Conservation (phyloP, 2,113 vertebrate genomes). For the Cnemophilus loriae region DNA sequence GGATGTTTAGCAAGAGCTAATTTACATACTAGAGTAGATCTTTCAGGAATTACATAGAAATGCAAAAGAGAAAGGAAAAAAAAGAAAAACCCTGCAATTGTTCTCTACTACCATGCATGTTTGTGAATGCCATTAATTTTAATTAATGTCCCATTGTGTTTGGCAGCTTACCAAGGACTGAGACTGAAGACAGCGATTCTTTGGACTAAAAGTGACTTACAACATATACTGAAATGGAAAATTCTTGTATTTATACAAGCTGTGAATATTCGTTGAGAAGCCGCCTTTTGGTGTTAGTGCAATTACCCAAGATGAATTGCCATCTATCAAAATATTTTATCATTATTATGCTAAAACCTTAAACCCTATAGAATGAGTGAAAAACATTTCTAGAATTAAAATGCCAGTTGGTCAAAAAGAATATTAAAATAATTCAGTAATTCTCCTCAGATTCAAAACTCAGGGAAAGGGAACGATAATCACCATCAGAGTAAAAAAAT, state of each 20-base stretch:
- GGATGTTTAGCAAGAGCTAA: conserved; percentile 62
- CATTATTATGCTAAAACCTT: conserved; percentile 32
- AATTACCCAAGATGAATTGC: conserved; percentile 59
- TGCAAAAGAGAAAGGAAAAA: background rate
- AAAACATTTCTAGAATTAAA: background rate
- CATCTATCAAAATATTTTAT: conserved; percentile 73
- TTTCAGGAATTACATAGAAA: conserved; percentile 66
- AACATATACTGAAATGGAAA: conserved; percentile 57
- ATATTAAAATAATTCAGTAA: background rate
- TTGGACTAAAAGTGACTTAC: conserved; percentile 57
- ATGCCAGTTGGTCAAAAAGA: background rate
- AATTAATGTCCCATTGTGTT: conserved; percentile 75
- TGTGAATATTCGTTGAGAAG: conserved; percentile 57
- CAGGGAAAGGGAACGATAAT: background rate
- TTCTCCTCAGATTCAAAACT: background rate
- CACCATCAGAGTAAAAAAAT: background rate
- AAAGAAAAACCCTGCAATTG: background rate
- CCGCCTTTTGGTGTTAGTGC: conserved; percentile 53
- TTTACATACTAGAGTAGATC: conserved; percentile 70
- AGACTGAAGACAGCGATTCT: conserved; percentile 62
- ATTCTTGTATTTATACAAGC: conserved; percentile 60
- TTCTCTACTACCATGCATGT: conserved; percentile 35
- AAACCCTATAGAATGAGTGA: background rate
- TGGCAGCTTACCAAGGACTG: conserved; percentile 67
- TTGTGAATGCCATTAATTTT: conserved; percentile 70